Conservation (phyloP, 1,140 invertebrate genomes). For the Penaeus japonicus region DNA sequence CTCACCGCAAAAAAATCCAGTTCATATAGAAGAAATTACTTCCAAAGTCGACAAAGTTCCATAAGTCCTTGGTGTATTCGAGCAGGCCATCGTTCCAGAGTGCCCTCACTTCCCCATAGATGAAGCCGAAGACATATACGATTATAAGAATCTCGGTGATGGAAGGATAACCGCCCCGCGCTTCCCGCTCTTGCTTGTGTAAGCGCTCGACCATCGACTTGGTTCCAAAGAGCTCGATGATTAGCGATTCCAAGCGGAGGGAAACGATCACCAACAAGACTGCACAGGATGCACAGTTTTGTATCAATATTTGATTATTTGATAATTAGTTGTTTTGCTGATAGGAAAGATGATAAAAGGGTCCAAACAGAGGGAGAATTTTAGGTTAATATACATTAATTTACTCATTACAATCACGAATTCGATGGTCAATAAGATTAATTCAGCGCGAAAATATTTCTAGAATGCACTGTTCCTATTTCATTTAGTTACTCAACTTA, state of each 20-base stretch:
- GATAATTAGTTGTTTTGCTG: neutral
- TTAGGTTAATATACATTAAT: too few relatives aligned
- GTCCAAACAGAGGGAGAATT: too few relatives aligned
- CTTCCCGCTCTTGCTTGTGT: conserved; percentile 77
- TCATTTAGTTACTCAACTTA: too few relatives aligned
- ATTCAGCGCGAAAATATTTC: too few relatives aligned
- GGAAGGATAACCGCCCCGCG: conserved; percentile 84
- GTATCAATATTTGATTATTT: too few relatives aligned
- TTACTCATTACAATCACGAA: too few relatives aligned
- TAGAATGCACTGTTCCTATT: too few relatives aligned
- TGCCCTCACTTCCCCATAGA: conserved; percentile 87
- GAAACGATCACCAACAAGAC: conserved; percentile 83
- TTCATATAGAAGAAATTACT: conserved; percentile 93
- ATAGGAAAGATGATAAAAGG: too few relatives aligned
- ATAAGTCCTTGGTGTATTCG: conserved; percentile 90
- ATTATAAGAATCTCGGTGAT: conserved; percentile 84
- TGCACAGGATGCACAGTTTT: conserved; percentile 62
- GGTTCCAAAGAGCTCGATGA: conserved; percentile 79
- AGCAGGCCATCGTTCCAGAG: conserved; percentile 87
- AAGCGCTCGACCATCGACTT: conserved; percentile 76
- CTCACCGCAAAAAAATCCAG: conserved; percentile 80
- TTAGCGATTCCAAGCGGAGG: conserved; percentile 79
- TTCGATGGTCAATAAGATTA: too few relatives aligned
- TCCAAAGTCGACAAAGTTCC: conserved; percentile 97
- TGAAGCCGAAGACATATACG: conserved; percentile 71